A percentile compares a stretch with the other conserved stretches of the same genome.
Conservation (phyloP, 2,797 vertebrate genomes). For the Schizothorax lantsangensis region DNA sequence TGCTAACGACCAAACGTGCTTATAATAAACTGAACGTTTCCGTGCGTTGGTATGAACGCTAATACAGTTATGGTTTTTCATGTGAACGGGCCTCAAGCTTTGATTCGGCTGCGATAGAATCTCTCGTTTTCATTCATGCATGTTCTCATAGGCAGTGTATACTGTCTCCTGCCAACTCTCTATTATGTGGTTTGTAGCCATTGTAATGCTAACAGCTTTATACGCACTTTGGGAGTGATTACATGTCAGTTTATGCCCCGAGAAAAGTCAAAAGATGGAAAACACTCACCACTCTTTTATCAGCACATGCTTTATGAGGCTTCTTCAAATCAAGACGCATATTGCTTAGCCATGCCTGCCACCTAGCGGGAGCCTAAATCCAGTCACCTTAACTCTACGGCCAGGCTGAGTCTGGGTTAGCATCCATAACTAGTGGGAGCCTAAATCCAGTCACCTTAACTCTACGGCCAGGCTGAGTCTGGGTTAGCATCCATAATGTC, state of each 20-base stretch:
- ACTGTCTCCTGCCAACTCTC: neutral
- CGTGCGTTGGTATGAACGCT: neutral
- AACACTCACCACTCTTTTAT: neutral
- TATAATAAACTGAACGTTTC: too few relatives aligned
- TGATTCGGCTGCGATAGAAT: neutral
- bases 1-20: too few relatives aligned
- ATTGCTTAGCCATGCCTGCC: conserved; percentile 64
- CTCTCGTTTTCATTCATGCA: neutral
- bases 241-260: neutral
- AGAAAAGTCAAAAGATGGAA: neutral
- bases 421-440: conserved; percentile 62
- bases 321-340: neutral
- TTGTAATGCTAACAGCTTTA: neutral
- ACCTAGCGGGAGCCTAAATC: conserved; percentile 63
- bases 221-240: neutral
- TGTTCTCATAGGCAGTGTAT: neutral
- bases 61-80: neutral
- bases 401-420: neutral
- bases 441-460: neutral
- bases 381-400: neutral
- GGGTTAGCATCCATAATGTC: conserved; percentile 35
- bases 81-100: neutral
- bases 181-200: neutral
- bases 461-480: neutral
- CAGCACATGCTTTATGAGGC: neutral